phyloP scores from a whole-genome alignment of 30 jellyfish, hydroid and myxozoan genomes.

The Sanderia malayensis region DNA sequence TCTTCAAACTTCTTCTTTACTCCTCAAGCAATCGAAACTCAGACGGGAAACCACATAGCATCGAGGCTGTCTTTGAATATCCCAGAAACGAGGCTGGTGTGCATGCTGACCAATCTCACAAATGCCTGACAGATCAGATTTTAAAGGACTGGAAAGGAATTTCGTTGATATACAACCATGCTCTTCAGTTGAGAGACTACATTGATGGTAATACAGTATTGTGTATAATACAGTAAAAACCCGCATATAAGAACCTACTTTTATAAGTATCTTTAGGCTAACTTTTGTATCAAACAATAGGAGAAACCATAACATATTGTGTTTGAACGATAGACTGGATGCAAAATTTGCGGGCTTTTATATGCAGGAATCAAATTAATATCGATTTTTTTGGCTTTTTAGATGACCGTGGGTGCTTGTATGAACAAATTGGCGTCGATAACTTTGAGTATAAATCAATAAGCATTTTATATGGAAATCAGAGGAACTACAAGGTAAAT shows the following conservation, averaged over 20 bases:
- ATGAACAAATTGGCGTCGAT: constrained; percentile 22
- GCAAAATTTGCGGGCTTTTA: no score
- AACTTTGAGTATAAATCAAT: constrained; percentile 60
- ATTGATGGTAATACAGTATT: no score
- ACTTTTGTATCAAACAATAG: no score
- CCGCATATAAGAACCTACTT: no score
- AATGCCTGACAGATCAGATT: constrained; percentile 13
- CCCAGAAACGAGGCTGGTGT: constrained; percentile 22
- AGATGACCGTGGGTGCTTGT: constrained; percentile 36
- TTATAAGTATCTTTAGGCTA: no score
- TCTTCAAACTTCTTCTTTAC: no score
- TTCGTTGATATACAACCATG: constrained; percentile 51
- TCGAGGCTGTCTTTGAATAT: constrained; percentile 21
- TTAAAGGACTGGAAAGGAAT: constrained; percentile 65
- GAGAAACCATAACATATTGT: no score
- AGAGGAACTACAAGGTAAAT: constrained; percentile 29
- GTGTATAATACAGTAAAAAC: no score
- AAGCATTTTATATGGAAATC: constrained; percentile 37
- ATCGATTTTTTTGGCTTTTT: background rate
- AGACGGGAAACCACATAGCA: no score
- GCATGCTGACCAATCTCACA: constrained; percentile 5
- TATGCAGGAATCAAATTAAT: no score
- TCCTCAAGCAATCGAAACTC: no score
- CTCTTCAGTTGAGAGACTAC: constrained; percentile 41
- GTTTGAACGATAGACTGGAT: no score